These are phyloP conservation scores for Loris lydekkerianus DNA, from an alignment of 2,797 vertebrate genomes.

Conservation along the genomic window DNA sequence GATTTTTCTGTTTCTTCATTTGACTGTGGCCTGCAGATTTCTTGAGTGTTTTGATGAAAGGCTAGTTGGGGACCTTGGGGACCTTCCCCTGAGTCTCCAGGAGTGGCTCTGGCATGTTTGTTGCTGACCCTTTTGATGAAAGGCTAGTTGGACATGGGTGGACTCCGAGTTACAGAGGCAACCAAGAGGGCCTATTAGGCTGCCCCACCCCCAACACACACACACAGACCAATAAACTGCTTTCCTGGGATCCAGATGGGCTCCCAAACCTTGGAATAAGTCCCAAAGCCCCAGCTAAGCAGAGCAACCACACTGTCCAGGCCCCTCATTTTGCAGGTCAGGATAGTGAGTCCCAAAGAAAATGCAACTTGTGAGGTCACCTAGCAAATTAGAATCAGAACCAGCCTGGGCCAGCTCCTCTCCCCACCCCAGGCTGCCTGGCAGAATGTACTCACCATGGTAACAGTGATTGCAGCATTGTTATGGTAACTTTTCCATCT, in stretches of 20 bases:
- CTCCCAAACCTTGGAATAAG: background rate
- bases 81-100: too few species aligned
- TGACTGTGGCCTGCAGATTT: constrained; percentile 42
- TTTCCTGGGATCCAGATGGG: background rate
- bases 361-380: background rate
- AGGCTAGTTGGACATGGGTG: background rate
- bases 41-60: constrained; percentile 22
- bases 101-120: too few species aligned
- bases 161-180: background rate
- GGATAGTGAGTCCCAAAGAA: background rate
- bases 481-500: background rate
- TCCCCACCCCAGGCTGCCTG: background rate
- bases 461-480: background rate
- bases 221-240: background rate
- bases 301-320: background rate
- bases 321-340: background rate
- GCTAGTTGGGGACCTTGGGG: too few species aligned
- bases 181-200: background rate
- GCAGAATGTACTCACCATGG: background rate
- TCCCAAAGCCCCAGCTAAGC: background rate
- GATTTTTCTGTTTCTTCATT: constrained; percentile 37
- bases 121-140: background rate
- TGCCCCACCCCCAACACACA: background rate
- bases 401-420: background rate
- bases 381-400: background rate